Evolutionary conservation across 2,888 invertebrate species (phyloP), one percentile per base, ranked within the genome.

Genomic region (Stenchaetothrips biformis): DNA sequence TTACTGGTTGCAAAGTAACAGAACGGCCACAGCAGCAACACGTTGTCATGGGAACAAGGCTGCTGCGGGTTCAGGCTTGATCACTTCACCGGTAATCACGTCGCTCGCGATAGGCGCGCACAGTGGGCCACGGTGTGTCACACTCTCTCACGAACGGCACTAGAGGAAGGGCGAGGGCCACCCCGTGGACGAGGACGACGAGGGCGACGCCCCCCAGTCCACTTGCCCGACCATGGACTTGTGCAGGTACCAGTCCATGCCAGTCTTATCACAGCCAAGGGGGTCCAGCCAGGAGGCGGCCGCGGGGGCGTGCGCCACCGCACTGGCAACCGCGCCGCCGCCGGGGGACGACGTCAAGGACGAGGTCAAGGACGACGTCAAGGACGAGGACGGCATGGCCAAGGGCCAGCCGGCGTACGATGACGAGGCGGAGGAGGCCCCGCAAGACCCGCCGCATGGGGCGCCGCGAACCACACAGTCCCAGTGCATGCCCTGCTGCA

Each of bases 211-310:
- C 11, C 21, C 67, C 67, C 67, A 74, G 67, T 74, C 67, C 67
- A 74, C 21, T 74, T 21, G 25, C 67, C 21, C 25, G 37, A 74
- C 25, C 67, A 74, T 74, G 25, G 67, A 74, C 25, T 74, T 74
- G 21, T 74, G 67, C 11, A 74, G 67, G 67, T 74, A 74, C 67
- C 67, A 74, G 25, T 74, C 67, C 67, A 74, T 74, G 25, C 67
- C 67, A 74, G 67, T 74, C 67, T 74, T 74, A 74, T 74, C 67
- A 74, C 67, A 74, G 67, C 67, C 67, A 25, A 74, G 25, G 25
- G 67, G 67, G 11, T 74, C 67, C 67, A 74, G 67, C 67, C 67
- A 74, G 21, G 67, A 25, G 1, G 67, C 67, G 53, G 53, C 53
- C 16, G 53, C 13, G 53, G 53, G 67, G 25, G 67, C 21, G 67